Conservation (phyloP, 2,113 vertebrate genomes). For the Psettodes erumei region DNA sequence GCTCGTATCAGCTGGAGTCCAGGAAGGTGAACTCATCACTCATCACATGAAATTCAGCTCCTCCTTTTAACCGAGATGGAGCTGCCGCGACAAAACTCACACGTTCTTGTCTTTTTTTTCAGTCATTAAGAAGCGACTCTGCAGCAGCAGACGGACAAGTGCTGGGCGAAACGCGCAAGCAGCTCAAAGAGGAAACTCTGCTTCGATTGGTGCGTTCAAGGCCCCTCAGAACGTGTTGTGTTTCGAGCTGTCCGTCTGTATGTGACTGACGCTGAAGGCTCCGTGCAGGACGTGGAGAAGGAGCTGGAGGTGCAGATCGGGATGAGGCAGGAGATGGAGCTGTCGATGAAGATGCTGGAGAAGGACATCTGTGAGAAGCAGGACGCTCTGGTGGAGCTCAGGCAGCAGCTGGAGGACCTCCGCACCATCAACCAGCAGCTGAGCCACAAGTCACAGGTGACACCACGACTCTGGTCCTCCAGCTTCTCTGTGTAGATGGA, state of each 20-base stretch:
- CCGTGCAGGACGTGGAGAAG: slow-evolving; percentile 92
- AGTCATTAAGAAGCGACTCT: slow-evolving; percentile 81
- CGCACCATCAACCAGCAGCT: slow-evolving; percentile 95
- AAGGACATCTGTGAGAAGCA: slow-evolving; percentile 98
- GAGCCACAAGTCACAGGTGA: slow-evolving; percentile 94
- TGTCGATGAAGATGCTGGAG: slow-evolving; percentile 99
- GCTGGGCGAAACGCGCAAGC: slow-evolving; percentile 91
- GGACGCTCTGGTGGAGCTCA: slow-evolving; percentile 92
- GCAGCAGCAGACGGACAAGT: slow-evolving; percentile 86
- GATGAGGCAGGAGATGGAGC: slow-evolving; percentile 98
- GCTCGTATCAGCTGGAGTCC: slow-evolving; percentile 90
- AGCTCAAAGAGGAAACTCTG: slow-evolving; percentile 97
- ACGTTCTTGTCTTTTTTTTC: background rate
- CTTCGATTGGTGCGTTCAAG: slow-evolving; percentile 88
- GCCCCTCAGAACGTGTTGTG: background rate
- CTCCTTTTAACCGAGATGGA: too few species aligned
- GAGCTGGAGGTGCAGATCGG: slow-evolving; percentile 97
- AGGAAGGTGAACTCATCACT: slow-evolving; percentile 86
- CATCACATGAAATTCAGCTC: too few species aligned
- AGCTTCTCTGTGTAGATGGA: too few species aligned
- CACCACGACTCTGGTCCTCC: background rate
- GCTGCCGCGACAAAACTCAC: too few species aligned
- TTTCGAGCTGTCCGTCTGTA: background rate
- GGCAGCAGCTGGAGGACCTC: slow-evolving; percentile 95
- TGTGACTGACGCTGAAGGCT: background rate